phyloP scores from a whole-genome alignment of 2,888 invertebrate genomes.

The Fissipunctia ypsillon region DNA sequence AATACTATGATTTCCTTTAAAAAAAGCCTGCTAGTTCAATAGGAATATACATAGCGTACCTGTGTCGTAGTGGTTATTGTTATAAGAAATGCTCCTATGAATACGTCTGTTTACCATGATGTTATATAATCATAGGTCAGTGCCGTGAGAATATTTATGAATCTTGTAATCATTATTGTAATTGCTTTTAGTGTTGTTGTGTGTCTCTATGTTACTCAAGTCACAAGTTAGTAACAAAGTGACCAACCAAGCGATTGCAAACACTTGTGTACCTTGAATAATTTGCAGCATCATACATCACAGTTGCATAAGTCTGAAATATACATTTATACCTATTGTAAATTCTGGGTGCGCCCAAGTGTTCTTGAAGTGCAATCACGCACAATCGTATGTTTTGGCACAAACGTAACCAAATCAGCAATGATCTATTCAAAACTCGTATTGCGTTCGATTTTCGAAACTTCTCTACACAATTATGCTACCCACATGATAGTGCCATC shows the following conservation, averaged over 20 bases:
- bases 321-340: constrained; percentile 27
- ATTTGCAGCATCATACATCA: constrained; percentile 52
- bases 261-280: constrained; percentile 55
- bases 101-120: constrained; percentile 30
- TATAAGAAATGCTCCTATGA: constrained; percentile 16
- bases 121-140: constrained; percentile 31
- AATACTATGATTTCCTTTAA: constrained; percentile 8
- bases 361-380: constrained; percentile 66
- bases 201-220: constrained; percentile 16
- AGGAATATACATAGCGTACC: not conserved
- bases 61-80: not conserved
- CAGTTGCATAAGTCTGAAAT: constrained; percentile 58
- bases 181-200: constrained; percentile 16
- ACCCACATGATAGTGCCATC: constrained; percentile 67
- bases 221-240: constrained; percentile 32
- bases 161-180: constrained; percentile 2
- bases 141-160: constrained; percentile 38
- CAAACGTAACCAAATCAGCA: constrained; percentile 62
- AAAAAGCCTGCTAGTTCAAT: not conserved
- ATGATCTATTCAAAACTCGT: constrained; percentile 74
- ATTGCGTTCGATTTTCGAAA: constrained; percentile 80
- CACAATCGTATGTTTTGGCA: constrained; percentile 69
- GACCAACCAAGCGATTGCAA: constrained; percentile 22
- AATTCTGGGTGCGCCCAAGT: constrained; percentile 45
- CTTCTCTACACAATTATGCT: constrained; percentile 60